Base-by-base conservation (phyloP, 2,797 vertebrate genomes). In the Melanotaenia nigrans region DNA sequence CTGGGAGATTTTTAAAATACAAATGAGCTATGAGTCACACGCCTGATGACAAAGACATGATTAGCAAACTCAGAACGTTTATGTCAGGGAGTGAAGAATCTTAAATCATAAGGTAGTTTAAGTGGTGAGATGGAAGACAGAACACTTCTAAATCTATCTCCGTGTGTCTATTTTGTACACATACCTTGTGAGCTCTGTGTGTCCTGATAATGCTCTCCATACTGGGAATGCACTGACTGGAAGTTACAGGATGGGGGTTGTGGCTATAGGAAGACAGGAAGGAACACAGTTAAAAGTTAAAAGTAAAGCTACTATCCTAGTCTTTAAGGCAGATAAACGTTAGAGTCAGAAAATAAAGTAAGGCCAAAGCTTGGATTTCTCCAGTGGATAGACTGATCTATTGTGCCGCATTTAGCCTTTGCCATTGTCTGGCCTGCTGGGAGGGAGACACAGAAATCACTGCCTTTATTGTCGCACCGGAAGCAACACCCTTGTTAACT, bases 171-270 rank as follows among this genome's bases (percentile, higher is more conserved):
- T 54, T 56, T 79, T 49, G 47, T 25, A 45, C 42, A 83, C 77
- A 3, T 90, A 99, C 97, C 98, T 97, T 99, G 97, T n/a, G 98
- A 99, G 81, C 96, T 97, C 74, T 96, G 96, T 1, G 95, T 96
- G 92, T 99, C 97, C 73, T 96, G 96, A 85, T 96, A 97, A 87
- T 96, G 97, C 67, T 98, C 97, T 22, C 94, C 93, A 60, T 96
- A 97, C 89, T 96, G 96, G 76, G 96, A 91, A 40, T 97, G 97
- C 94, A 96, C 94, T 3, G 96, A 93, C 79, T 96, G 95, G 90
- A 98, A 89, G 91, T 97, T 97, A 86, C 95, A 97, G 49, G 96
- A 96, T 86, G 96, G 97, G 5, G 97, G 97, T 73, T 97, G 91
- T 11, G 96, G 96, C 97, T 99, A 73, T 89, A 92, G 57, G 80